Percentiles rank a stretch among this genome's conserved stretches.
phyloP scores from a whole-genome alignment of 1,140 invertebrate species.

The Meloidogyne exigua region DNA sequence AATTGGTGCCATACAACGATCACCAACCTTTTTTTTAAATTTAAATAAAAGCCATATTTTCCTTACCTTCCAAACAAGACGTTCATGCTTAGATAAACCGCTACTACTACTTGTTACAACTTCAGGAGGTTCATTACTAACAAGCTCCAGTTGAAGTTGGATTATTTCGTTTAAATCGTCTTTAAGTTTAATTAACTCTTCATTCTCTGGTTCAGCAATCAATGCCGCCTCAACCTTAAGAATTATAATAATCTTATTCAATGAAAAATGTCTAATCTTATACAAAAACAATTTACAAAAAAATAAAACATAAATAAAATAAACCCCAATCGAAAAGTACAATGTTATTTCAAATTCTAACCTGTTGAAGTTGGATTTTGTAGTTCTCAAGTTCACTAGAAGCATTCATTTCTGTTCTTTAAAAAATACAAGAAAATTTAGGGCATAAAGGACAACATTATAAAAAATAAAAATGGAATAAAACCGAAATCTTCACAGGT shows the following conservation, averaged over 20 bases:
- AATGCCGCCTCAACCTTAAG: conserved; percentile 47
- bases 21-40: conserved; percentile 38
- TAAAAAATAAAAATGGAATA: not conserved
- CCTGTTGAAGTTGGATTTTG: conserved; percentile 46
- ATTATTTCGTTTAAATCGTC: conserved; percentile 49
- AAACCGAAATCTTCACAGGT: not conserved
- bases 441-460: not conserved
- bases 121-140: conserved; percentile 19
- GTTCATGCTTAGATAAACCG: conserved; percentile 15
- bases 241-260: conserved; percentile 24
- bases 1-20: conserved; percentile 46
- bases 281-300: too few relatives aligned
- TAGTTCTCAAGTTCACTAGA: conserved; percentile 45
- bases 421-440: too few relatives aligned
- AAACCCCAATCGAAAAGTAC: too few relatives aligned
- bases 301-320: too few relatives aligned
- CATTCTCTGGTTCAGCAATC: conserved; percentile 49
- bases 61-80: conserved; percentile 20
- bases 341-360: not conserved
- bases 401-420: not conserved
- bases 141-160: conserved; percentile 42
- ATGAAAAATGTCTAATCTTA: not conserved
- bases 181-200: conserved; percentile 48
- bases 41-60: not conserved
- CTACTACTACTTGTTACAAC: not conserved